phyloP scores from a whole-genome alignment of 2,113 vertebrate species.

The Poeciliopsis retropinna region DNA sequence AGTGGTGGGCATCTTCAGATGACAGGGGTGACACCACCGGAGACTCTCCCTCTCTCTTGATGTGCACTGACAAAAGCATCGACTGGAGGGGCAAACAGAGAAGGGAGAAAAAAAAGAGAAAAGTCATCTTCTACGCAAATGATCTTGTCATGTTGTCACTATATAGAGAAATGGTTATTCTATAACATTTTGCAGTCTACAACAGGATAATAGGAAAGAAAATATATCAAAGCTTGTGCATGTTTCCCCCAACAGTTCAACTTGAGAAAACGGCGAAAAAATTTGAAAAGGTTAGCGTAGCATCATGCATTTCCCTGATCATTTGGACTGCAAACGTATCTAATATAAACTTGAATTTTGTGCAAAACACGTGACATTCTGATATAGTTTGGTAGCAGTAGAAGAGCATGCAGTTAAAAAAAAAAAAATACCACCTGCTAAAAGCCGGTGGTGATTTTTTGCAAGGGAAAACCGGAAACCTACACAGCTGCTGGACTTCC shows the following conservation, averaged over 20 bases:
- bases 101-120: background rate
- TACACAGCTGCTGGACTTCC: background rate
- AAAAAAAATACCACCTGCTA: too few relatives aligned
- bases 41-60: slow-evolving; percentile 99
- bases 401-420: too few relatives aligned
- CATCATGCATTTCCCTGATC: too few relatives aligned
- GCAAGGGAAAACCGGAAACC: background rate
- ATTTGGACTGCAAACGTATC: too few relatives aligned
- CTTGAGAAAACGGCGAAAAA: background rate
- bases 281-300: too few relatives aligned
- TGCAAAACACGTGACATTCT: too few relatives aligned
- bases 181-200: slow-evolving; percentile 16
- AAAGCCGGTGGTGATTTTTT: too few relatives aligned
- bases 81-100: slow-evolving; percentile 80
- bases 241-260: background rate
- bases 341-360: too few relatives aligned
- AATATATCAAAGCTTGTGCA: background rate
- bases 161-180: slow-evolving; percentile 13
- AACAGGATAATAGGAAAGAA: slow-evolving; percentile 11
- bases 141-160: slow-evolving; percentile 34
- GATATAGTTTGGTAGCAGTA: too few relatives aligned
- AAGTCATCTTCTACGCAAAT: slow-evolving; percentile 40
- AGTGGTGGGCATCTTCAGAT: slow-evolving; percentile 97
- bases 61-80: slow-evolving; percentile 96
- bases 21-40: slow-evolving; percentile 96